phyloP scores from a whole-genome alignment of 2,888 invertebrate genomes.

The Imbricaverruca yamaguchii region DNA sequence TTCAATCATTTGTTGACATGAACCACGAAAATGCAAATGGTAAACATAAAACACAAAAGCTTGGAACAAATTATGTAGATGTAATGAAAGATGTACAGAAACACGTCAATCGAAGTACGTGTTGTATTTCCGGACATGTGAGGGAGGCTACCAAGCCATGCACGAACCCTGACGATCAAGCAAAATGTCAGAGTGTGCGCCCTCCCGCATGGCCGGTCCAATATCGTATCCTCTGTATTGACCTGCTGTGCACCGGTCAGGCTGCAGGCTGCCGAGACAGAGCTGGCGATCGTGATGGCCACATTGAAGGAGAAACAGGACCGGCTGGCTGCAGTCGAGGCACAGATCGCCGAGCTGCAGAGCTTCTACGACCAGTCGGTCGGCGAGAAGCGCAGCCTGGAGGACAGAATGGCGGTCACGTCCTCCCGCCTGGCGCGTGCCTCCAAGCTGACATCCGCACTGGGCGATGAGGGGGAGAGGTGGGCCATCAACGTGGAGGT shows the following conservation, averaged over 20 bases:
- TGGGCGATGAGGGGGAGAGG: constrained; percentile 75
- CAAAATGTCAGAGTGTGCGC: too few relatives aligned
- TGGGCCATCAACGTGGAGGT: constrained; percentile 70
- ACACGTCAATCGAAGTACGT: too few relatives aligned
- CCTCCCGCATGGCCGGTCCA: too few relatives aligned
- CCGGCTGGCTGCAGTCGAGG: constrained; percentile 91
- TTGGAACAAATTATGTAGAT: too few relatives aligned
- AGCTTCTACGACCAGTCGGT: constrained; percentile 25
- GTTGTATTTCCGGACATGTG: too few relatives aligned
- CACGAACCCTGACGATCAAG: too few relatives aligned
- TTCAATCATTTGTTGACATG: too few relatives aligned
- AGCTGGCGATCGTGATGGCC: constrained; percentile 72
- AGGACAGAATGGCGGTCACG: constrained; percentile 66
- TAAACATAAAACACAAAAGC: too few relatives aligned
- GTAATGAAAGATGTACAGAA: too few relatives aligned
- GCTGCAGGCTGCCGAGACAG: constrained; percentile 67
- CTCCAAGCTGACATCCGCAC: constrained; percentile 72
- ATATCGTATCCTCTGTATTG: too few relatives aligned
- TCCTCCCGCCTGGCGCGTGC: constrained; percentile 70
- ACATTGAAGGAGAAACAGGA: constrained; percentile 83
- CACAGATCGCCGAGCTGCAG: constrained; percentile 89
- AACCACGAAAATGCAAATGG: too few relatives aligned
- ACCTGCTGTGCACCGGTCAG: constrained; percentile 46
- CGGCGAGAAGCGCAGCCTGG: constrained; percentile 56
- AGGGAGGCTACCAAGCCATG: too few relatives aligned